Base-by-base conservation (phyloP, 2,888 invertebrate species). In the Miltochrista miniata region DNA sequence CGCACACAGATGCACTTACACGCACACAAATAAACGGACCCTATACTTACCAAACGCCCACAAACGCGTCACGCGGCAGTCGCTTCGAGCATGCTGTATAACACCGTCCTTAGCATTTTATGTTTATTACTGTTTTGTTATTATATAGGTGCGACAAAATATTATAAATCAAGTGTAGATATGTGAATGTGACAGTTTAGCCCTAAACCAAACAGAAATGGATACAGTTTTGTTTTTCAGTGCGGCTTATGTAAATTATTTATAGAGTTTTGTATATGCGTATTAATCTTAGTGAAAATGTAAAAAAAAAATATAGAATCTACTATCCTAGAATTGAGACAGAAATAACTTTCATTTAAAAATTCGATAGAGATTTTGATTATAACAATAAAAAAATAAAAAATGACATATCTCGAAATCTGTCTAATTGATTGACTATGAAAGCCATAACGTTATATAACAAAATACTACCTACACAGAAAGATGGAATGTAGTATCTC, bases 1-100 rank as follows among this genome's bases (percentile, higher is more conserved):
- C 79, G 70, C 85, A 82, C 87, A 84, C 85, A 76, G 42, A 49
- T 67, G 53, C 30, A 18, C 1, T 9, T 45, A 52, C 65, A 54
- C 67, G 59, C 67, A 59, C 72, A 67, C 66, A 61, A 70, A 71
- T n/a, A 15, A 48, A 13, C 7, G 1, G 41, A 81, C 72, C 76
- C 74, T 59, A 30, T 57, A 59, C 64, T 49, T 49, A 52, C 56
- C 61, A 42, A 49, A 66, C 60, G 59, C 57, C 64, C 68, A 65
- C 68, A 61, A 55, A 35, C 12, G 61, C 52, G 56, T 45, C 50
- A 48, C 57, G 40, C 63, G 68, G 66, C 68, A 68, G 68, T 68
- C 68, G 64, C 59, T 51, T 44, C 53, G 54, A 61, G 64, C 61
- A 56, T 66, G 70, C 56, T 68, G 68, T 59, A 57, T 66, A 63